Evolutionary conservation across 2,888 invertebrate genomes (phyloP), one percentile per base, ranked within the genome.

Genomic region (Kryphioiulus occultus): DNA sequence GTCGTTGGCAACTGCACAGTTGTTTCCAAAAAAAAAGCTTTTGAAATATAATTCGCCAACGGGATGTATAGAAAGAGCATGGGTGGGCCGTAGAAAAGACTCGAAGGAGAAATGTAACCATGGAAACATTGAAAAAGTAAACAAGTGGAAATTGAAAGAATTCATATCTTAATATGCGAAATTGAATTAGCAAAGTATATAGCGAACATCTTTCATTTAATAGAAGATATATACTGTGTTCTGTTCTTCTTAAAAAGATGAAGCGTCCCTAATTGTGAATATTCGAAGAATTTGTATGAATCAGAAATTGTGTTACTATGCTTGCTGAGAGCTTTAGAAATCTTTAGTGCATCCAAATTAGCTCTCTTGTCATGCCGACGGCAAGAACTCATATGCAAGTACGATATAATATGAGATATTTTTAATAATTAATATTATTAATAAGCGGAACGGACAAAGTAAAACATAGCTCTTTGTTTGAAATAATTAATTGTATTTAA

Each of bases 81-180:
- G 22, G n/a, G 22, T 22, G 22, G 68, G 68, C 17, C 26, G 26
- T 26, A 26, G 68, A 26, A 59, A 22, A 17, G n/a, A 59, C 26
- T 26, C 9, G 26, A 1, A n/a, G 68, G 22, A 26, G 26, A 68
- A 68, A 68, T 68, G 68, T 68, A 68, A 26, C 68, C 68, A 68
- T 68, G 68, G 68, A 10, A 68, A 68, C 68, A 68, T 68, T 68
- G 68, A 68, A 68, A 68, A 68, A 68, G 68, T 26, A 68, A 68
- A 68, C 68, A 68, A 68, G 68, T 68, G 22, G 26, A 68, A 68
- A 12, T 68, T 68, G 68, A 68, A 68, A 68, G 68, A 68, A 68
- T 68, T 68, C 68, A 68, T 68, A 68, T 68, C 68, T 68, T 68
- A 68, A 68, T 68, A 68, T 68, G 68, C 26, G 26, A 26, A 68